Conservation (phyloP, 2,888 invertebrate species). For the Macrophya alboannulata region DNA sequence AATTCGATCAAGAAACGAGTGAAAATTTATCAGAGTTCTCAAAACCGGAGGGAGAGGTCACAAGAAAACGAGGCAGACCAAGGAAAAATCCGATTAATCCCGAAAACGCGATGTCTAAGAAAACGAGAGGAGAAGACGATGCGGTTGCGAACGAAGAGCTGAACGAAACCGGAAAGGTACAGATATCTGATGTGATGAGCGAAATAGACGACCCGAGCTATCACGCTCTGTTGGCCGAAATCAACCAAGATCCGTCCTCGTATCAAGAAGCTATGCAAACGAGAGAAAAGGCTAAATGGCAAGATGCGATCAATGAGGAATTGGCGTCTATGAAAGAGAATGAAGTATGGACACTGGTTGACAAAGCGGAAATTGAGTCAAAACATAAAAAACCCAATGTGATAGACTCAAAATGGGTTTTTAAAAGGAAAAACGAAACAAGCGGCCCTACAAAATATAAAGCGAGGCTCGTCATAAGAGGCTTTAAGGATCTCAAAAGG, state of each 20-base stretch:
- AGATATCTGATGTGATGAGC: conserved; percentile 34
- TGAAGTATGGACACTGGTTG: conserved; percentile 58
- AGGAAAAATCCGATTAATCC: conserved; percentile 51
- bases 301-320: conserved; percentile 59
- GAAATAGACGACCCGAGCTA: conserved; percentile 27
- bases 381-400: conserved; percentile 53
- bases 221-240: conserved; percentile 50
- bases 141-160: conserved; percentile 32
- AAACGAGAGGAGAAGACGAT: conserved; percentile 5
- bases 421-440: conserved; percentile 60
- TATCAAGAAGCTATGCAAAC: conserved; percentile 59
- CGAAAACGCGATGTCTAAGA: conserved; percentile 22
- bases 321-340: conserved; percentile 61
- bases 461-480: conserved; percentile 58
- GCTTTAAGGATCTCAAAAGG: conserved; percentile 60
- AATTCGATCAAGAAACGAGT: conserved; percentile 56
- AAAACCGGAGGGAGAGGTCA: conserved; percentile 58
- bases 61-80: conserved; percentile 52
- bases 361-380: conserved; percentile 37
- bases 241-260: conserved; percentile 47
- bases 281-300: conserved; percentile 56
- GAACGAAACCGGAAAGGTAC: conserved; percentile 41
- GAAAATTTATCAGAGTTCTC: conserved; percentile 42
- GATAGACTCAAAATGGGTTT: conserved; percentile 62
- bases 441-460: conserved; percentile 55